Base-by-base conservation (phyloP, 2,888 invertebrate species). In the Spisula subtruncata region DNA sequence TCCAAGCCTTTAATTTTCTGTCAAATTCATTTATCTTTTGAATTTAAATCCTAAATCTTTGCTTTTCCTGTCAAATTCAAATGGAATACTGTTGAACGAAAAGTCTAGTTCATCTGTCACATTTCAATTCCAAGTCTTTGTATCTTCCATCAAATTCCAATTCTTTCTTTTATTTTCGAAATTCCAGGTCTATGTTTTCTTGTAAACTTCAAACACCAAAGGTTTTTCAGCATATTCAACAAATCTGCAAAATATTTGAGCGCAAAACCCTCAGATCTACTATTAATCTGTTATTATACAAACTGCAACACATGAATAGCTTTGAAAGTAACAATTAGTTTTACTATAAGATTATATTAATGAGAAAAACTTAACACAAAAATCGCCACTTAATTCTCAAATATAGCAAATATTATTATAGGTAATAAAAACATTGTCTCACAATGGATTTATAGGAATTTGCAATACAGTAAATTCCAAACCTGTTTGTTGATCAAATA, bases 301-400 rank as follows among this genome's bases (percentile, higher is more conserved):
- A 66, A 66, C 60, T 66, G 12, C 8, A 25, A 66, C 60, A 66
- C 10, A 66, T 0, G 25, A 66, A 10, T 66, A 66, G 60, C 25
- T n/a, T 66, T 66, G 25, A 66, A 66, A 66, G 60, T 25, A 66
- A 60, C 60, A 60, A 66, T 66, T 10, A 25, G 25, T 66, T 66
- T n/a, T 66, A 25, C 20, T 25, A 66, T 25, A 25, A 25, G 60
- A 66, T 66, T 66, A 25, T 25, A 4, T 10, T 51, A 25, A 66
- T 1, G 25, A 66, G 60, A 66, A 20, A 60, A 25, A 66, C 25
- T n/a, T 66, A 66, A 12, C 60, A 66, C 60, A n/a, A 25, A n/a
- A 66, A 66, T n/a, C 10, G n/a, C 60, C 10, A 66, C 60, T 66
- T 66, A 66, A 66, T 66, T 66, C 60, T 66, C 60, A 66, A 66